Conservation (phyloP, 2,113 vertebrate genomes). For the Dipodomys merriami region DNA sequence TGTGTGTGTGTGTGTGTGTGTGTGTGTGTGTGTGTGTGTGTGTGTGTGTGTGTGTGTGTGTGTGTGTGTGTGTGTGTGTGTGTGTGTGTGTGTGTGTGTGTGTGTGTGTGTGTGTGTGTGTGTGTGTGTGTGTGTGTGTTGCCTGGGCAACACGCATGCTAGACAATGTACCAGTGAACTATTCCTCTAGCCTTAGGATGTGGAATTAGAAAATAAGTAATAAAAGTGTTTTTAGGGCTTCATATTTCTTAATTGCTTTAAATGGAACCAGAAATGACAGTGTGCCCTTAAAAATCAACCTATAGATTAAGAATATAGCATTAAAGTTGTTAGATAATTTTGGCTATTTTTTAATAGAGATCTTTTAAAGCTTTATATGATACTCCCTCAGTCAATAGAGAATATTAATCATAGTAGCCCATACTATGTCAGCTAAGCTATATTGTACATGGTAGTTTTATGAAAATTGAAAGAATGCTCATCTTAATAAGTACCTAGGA, state of each 20-base stretch:
- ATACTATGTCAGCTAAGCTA: neutral
- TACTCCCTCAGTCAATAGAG: constrained; percentile 8
- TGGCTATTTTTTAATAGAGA: constrained; percentile 10
- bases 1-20: neutral
- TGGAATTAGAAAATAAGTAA: constrained; percentile 34
- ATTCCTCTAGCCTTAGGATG: neutral
- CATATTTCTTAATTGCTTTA: constrained; percentile 46
- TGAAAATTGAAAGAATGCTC: constrained; percentile 25
- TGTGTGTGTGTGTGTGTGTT: neutral
- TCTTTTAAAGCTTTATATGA: constrained; percentile 24
- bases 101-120: neutral
- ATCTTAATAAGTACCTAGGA: constrained; percentile 21
- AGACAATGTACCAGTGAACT: neutral
- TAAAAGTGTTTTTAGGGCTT: constrained; percentile 30
- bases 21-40: neutral
- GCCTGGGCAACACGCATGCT: neutral
- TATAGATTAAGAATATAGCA: neutral
- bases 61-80: neutral
- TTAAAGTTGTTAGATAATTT: constrained; percentile 38
- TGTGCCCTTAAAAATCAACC: neutral
- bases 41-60: neutral
- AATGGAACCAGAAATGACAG: neutral
- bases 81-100: neutral
- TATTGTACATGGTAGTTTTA: neutral
- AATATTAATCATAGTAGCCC: neutral